phyloP scores from a whole-genome alignment of 2,888 invertebrate genomes.

The Ctenicera cuprea region DNA sequence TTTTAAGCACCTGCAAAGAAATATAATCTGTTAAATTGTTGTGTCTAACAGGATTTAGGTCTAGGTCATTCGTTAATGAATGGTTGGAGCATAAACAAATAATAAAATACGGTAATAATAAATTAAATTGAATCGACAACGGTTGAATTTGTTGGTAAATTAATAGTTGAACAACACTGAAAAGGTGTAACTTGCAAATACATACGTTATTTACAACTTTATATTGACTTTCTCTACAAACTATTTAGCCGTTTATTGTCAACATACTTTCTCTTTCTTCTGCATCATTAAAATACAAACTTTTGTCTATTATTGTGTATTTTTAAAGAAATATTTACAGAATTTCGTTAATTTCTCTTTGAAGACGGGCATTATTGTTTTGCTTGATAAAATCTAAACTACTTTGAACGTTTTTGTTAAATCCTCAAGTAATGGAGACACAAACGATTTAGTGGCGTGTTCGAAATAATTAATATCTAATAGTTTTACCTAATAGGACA shows the following conservation, averaged over 20 bases:
- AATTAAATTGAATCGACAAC: background rate
- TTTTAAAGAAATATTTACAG: background rate
- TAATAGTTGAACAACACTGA: background rate
- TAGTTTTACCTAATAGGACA: background rate
- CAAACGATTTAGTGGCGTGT: background rate
- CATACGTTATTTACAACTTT: constrained; percentile 19
- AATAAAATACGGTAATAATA: background rate
- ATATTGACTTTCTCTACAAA: constrained; percentile 29
- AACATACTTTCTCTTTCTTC: constrained; percentile 45
- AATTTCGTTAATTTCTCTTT: constrained; percentile 14
- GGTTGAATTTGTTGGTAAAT: constrained; percentile 10
- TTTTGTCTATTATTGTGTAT: background rate
- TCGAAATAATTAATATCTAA: background rate
- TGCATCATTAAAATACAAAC: constrained; percentile 6
- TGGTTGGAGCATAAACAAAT: background rate
- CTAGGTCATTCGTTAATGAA: constrained; percentile 6
- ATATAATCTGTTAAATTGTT: background rate
- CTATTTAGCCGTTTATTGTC: constrained; percentile 37
- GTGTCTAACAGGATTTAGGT: background rate
- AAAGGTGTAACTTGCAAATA: no score
- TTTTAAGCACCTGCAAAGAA: constrained; percentile 10
- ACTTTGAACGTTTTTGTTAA: background rate
- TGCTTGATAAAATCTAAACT: background rate
- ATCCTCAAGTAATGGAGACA: background rate
- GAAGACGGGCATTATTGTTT: background rate